Base-by-base conservation (phyloP, 2,797 vertebrate genomes). In the Australoheros facetus region DNA sequence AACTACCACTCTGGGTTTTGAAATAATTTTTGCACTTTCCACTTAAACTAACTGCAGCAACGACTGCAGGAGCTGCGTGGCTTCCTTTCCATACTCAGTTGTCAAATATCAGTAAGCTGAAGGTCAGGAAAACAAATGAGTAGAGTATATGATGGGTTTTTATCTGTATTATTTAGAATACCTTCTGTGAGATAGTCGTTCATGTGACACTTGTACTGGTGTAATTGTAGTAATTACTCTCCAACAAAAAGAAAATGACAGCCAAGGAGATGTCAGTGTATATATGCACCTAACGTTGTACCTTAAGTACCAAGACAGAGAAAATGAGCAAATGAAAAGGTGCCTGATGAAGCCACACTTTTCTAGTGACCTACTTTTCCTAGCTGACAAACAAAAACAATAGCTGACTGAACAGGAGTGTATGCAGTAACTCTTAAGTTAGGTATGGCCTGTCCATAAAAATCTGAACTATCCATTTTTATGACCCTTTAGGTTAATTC, bases 71-170 rank as follows among this genome's bases (percentile, higher is more conserved):
- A 80, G 64, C 42, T 73, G 54, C 70, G 11, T 37, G 74, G 64
- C 59, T 73, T 80, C 56, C 55, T 54, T 81, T 79, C 21, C 51
- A 71, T 30, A 55, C 19, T 3, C 75, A 74, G 53, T 85, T 73
- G 59, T 73, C 21, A 3, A 73, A 75, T 80, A 73, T 71, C 73
- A 70, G 57, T 74, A 74, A 85, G 87, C 84, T 59, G 39, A 80
- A 81, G 88, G 81, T 91, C 81, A 85, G 80, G 78, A 88, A 91
- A 91, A 88, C 75, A 82, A 84, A 90, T 86, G 89, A 88, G 66
- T 79, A 30, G 77, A 88, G 82, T 85, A 86, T 70, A 80, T 69
- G 64, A 82, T 72, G 39, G 76, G 76, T 80, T 77, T 87, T 87
- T 70, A 75, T 86, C 80, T 78, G 56, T 56, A 57, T 79, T 86